These are phyloP conservation scores for Brenthis daphne DNA, from an alignment of 2,888 invertebrate genomes.

Conservation along the genomic window DNA sequence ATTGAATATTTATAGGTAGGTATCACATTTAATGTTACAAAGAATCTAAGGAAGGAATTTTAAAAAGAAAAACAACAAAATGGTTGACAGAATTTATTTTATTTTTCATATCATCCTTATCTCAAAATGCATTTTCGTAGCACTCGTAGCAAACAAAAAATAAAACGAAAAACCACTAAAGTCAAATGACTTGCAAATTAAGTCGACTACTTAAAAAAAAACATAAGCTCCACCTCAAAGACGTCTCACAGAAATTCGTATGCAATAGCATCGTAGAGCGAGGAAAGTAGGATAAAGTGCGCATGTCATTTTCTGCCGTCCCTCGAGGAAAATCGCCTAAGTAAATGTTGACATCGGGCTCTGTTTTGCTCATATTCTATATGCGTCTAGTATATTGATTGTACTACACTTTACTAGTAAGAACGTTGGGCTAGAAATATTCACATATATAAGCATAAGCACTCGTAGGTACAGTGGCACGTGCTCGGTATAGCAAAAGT, in stretches of 20 bases:
- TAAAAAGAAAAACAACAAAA: neutral
- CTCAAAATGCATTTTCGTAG: slow-evolving; percentile 16
- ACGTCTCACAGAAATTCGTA: slow-evolving; percentile 46
- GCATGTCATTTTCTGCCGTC: slow-evolving; percentile 68
- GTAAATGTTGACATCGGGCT: slow-evolving; percentile 75
- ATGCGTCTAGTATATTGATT: slow-evolving; percentile 33
- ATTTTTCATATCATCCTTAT: slow-evolving; percentile 11
- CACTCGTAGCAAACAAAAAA: slow-evolving; percentile 29
- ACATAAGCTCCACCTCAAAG: slow-evolving; percentile 40
- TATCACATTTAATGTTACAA: no score
- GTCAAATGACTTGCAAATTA: slow-evolving; percentile 38
- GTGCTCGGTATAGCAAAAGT: slow-evolving; percentile 32
- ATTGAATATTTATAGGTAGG: no score
- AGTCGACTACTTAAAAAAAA: slow-evolving; percentile 37
- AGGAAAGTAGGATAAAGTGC: slow-evolving; percentile 53
- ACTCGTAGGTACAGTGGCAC: slow-evolving; percentile 25
- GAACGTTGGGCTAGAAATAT: slow-evolving; percentile 29
- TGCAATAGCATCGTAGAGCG: slow-evolving; percentile 57
- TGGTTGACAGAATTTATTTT: neutral
- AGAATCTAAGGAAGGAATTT: neutral
- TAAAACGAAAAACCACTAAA: slow-evolving; percentile 28
- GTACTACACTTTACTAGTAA: slow-evolving; percentile 1
- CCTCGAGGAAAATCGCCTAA: slow-evolving; percentile 62
- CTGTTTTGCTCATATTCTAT: slow-evolving; percentile 44
- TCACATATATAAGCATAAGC: slow-evolving; percentile 13